Base-by-base conservation (phyloP, 2,113 vertebrate genomes). In the Ancistrus triradiatus region DNA sequence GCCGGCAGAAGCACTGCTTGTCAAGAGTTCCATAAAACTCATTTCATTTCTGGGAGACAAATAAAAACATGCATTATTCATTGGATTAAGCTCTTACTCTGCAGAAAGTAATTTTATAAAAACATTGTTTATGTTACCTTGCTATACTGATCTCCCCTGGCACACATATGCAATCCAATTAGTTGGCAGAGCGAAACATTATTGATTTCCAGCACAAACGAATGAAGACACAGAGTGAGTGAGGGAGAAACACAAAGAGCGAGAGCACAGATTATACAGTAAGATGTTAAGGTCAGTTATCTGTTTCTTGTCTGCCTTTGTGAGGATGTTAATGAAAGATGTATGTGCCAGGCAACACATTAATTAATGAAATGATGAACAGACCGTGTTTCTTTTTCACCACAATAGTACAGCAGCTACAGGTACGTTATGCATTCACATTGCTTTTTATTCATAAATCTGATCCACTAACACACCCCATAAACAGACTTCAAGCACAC, bases 131-230 rank as follows among this genome's bases (percentile, higher is more conserved):
- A 77, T 74, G 81, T 78, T 82, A 79, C 61, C 75, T 68, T 79
- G 71, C 77, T 80, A 78, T 85, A 82, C 80, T 72, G 68, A 73
- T 74, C 75, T 77, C 77, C 74, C 66, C 17, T 38, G 80, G 50
- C 63, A 68, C 77, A 83, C 80, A 77, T 76, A 78, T 72, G 66
- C 83, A 83, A 85, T 83, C 77, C 66, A 81, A 84, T 85, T 83
- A 81, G 75, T 72, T 67, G 76, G 72, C 69, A 70, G 72, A 79
- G 77, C 71, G 75, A 83, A 72, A 75, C n/a, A 17, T 63, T 81
- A 88, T 85, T 81, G 81, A 86, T 86, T 81, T 75, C 35, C 68
- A 15, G 52, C 38, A 55, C 21, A 48, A 40, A 49, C 48, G 33
- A 17, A 55, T 52, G 21, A 38, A 37, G 27, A 18, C 43, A 42